Conservation (phyloP, 2,888 invertebrate genomes). For the Xestia xanthographa region DNA sequence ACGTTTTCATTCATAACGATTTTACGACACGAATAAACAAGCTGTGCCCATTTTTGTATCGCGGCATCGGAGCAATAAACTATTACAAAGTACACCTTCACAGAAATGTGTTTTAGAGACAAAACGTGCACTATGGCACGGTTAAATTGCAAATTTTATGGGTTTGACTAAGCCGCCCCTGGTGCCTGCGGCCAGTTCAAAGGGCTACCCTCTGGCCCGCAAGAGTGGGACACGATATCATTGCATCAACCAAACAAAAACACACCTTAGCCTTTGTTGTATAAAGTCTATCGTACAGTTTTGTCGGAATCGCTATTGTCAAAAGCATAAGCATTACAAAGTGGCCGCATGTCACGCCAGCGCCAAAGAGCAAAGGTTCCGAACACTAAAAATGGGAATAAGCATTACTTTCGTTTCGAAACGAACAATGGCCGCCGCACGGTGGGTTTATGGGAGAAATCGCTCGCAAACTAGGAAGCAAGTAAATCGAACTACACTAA, state of each 20-base stretch:
- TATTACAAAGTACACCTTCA: conserved; percentile 72
- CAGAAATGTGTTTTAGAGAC: conserved; percentile 75
- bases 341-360: conserved; percentile 77
- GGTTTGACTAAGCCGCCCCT: conserved; percentile 73
- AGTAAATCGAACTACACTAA: conserved; percentile 83
- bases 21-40: conserved; percentile 55
- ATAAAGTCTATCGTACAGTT: conserved; percentile 44
- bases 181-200: conserved; percentile 85
- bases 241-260: conserved; percentile 52
- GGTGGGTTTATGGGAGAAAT: conserved; percentile 80
- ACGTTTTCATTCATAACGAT: conserved; percentile 59
- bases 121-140: conserved; percentile 78
- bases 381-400: conserved; percentile 85
- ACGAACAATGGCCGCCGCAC: conserved; percentile 76
- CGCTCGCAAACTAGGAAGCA: conserved; percentile 79
- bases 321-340: conserved; percentile 73
- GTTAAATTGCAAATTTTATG: conserved; percentile 81
- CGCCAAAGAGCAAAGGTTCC: conserved; percentile 83
- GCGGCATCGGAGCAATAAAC: conserved; percentile 64
- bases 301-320: conserved; percentile 65
- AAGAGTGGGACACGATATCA: conserved; percentile 71
- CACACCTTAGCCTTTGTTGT: conserved; percentile 51
- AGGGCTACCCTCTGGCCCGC: conserved; percentile 79
- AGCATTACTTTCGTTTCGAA: conserved; percentile 76
- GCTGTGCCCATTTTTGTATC: conserved; percentile 66